Conservation (phyloP, 2,113 vertebrate species). For the Oncorhynchus mykiss region DNA sequence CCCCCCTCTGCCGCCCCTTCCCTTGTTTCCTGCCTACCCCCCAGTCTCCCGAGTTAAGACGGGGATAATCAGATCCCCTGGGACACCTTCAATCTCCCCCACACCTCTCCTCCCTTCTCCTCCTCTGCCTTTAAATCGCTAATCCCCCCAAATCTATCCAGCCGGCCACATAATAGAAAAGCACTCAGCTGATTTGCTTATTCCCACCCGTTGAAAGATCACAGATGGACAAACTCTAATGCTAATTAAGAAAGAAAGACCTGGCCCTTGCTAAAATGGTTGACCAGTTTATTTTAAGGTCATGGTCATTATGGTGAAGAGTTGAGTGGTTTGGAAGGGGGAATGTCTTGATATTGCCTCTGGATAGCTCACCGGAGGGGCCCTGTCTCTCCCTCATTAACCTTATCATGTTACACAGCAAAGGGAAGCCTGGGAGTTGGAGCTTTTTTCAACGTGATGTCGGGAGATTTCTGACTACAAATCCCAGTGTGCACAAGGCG, state of each 20-base stretch:
- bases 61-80: slow-evolving; percentile 73
- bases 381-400: slow-evolving; percentile 52
- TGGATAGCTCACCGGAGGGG: slow-evolving; percentile 24
- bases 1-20: slow-evolving; percentile 34
- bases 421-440: slow-evolving; percentile 41
- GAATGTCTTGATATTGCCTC: slow-evolving; percentile 26
- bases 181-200: slow-evolving; percentile 31
- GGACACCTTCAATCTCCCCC: slow-evolving; percentile 54
- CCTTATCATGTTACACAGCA: slow-evolving; percentile 49
- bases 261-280: slow-evolving; percentile 14
- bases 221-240: slow-evolving; percentile 11
- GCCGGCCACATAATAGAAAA: slow-evolving; percentile 5
- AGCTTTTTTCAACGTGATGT: slow-evolving; percentile 54
- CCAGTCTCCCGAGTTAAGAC: slow-evolving; percentile 49
- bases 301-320: slow-evolving; percentile 24
- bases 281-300: background rate
- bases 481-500: slow-evolving; percentile 51
- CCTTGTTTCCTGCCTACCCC: slow-evolving; percentile 16
- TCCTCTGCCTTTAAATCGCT: slow-evolving; percentile 27
- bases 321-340: slow-evolving; percentile 32
- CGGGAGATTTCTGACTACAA: slow-evolving; percentile 64
- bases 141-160: slow-evolving; percentile 30
- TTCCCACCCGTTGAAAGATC: background rate
- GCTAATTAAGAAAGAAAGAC: background rate
- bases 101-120: slow-evolving; percentile 10